A percentile compares a stretch with the other conserved stretches of the same genome.
These are phyloP conservation scores for Heliothis subflexa DNA, from an alignment of 1,140 invertebrate species.

Conservation along the genomic window DNA sequence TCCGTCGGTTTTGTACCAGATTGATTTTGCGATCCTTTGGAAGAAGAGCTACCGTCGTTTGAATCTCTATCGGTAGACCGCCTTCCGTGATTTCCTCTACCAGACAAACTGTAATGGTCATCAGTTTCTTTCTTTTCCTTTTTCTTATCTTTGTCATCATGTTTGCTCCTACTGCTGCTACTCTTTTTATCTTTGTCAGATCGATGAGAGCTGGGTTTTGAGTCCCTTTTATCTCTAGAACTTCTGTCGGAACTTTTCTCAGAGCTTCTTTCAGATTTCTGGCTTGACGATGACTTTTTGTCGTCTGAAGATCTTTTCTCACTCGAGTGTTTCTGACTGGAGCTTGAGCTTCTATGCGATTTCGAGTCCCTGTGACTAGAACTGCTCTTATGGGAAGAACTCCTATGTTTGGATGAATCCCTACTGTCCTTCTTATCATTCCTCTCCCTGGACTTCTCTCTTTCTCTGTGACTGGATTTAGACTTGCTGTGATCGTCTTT, in stretches of 20 bases:
- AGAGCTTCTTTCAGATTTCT: slow-evolving; percentile 67
- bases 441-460: slow-evolving; percentile 72
- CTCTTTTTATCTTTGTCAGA: slow-evolving; percentile 84
- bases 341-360: slow-evolving; percentile 77
- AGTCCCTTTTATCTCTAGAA: slow-evolving; percentile 82
- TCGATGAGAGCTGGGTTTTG: slow-evolving; percentile 71
- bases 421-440: slow-evolving; percentile 81
- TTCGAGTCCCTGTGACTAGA: slow-evolving; percentile 78
- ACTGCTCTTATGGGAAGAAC: slow-evolving; percentile 72
- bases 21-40: slow-evolving; percentile 77
- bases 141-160: slow-evolving; percentile 80
- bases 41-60: slow-evolving; percentile 86
- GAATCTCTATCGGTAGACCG: slow-evolving; percentile 87
- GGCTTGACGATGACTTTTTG: slow-evolving; percentile 66
- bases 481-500: slow-evolving; percentile 80
- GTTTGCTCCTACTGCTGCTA: slow-evolving; percentile 72
- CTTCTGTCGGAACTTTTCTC: slow-evolving; percentile 75
- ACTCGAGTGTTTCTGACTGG: slow-evolving; percentile 77
- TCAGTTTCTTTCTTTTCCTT: slow-evolving; percentile 84
- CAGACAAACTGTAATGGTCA: slow-evolving; percentile 87
- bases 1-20: slow-evolving; percentile 73
- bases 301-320: slow-evolving; percentile 72
- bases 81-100: slow-evolving; percentile 80
- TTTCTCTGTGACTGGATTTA: slow-evolving; percentile 79
- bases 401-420: slow-evolving; percentile 77